A percentile compares a stretch with the other conserved stretches of the same genome.
These are phyloP conservation scores for Phataginus tricuspis DNA, from an alignment of 2,797 vertebrate species.

Conservation along the genomic window DNA sequence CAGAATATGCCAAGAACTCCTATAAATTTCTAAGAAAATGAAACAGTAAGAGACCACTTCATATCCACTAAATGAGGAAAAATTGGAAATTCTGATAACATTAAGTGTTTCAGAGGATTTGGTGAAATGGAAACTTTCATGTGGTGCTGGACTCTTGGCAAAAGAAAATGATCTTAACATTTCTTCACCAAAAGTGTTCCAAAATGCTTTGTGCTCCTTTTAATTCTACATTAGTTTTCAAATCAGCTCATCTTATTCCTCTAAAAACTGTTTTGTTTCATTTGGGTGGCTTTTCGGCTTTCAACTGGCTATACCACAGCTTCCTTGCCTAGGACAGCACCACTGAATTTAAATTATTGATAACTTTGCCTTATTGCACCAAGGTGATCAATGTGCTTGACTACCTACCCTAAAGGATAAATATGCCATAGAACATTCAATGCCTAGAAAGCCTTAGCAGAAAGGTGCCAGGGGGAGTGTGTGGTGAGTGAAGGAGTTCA, in stretches of 20 bases:
- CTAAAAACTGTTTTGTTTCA: neutral
- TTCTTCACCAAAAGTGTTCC: neutral
- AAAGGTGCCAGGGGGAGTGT: neutral
- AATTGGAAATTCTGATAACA: neutral
- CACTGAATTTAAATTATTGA: neutral
- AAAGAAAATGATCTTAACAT: neutral
- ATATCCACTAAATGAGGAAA: neutral
- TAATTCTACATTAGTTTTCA: neutral
- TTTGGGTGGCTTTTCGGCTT: neutral
- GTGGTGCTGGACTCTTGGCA: neutral
- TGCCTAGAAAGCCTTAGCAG: neutral
- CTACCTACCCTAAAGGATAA: neutral
- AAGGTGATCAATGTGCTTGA: neutral
- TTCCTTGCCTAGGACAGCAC: neutral
- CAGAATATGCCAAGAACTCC: neutral
- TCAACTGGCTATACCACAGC: neutral
- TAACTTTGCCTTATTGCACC: neutral
- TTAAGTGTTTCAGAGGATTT: neutral
- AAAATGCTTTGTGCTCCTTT: neutral
- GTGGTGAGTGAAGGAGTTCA: neutral
- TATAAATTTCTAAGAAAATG: neutral
- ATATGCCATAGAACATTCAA: neutral
- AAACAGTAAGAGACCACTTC: neutral
- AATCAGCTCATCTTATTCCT: neutral
- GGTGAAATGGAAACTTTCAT: neutral